phyloP scores from a whole-genome alignment of 1,140 invertebrate genomes.

The Drosophila insularis region DNA sequence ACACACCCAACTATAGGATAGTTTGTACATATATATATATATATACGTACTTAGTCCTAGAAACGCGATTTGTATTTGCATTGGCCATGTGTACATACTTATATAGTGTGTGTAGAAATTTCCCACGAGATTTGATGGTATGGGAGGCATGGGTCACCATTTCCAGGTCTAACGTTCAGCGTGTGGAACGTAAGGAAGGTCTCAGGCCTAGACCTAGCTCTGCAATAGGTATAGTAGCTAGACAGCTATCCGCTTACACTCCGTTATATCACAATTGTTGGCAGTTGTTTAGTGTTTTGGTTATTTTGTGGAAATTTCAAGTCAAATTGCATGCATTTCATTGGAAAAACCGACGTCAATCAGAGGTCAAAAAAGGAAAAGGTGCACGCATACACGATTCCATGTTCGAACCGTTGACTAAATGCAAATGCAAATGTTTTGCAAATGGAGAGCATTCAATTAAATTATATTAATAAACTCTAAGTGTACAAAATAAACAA shows the following conservation, averaged over 20 bases:
- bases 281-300: constrained; percentile 51
- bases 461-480: constrained; percentile 1
- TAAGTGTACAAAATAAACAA: background rate
- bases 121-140: constrained; percentile 47
- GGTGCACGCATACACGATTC: background rate
- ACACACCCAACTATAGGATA: background rate
- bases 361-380: background rate
- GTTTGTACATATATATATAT: background rate
- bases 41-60: constrained; percentile 31
- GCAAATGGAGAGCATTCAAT: background rate
- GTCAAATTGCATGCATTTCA: constrained; percentile 60
- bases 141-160: constrained; percentile 33
- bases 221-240: background rate
- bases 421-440: background rate
- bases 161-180: constrained; percentile 50
- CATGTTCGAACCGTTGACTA: background rate
- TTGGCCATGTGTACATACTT: constrained; percentile 13
- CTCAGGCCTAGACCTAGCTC: background rate
- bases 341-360: constrained; percentile 46
- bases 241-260: background rate
- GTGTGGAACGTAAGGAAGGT: constrained; percentile 9
- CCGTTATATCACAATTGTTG: constrained; percentile 20
- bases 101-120: constrained; percentile 47
- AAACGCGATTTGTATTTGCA: constrained; percentile 63
- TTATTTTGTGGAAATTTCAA: constrained; percentile 67